Base-by-base conservation (phyloP, 2,888 invertebrate species). In the Netelia fuscicornis region DNA sequence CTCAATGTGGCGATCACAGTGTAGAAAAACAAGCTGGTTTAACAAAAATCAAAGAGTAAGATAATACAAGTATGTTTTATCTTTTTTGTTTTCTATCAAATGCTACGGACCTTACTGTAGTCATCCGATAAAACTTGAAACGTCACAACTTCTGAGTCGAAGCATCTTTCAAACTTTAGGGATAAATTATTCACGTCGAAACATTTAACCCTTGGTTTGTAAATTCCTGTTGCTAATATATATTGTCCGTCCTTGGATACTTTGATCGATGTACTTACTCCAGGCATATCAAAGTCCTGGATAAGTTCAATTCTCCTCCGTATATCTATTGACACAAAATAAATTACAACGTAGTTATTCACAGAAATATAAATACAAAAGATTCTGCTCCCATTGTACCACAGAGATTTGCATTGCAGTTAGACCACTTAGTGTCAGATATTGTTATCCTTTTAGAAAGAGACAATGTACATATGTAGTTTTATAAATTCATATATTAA, bases 211-310 rank as follows among this genome's bases (percentile, higher is more conserved):
- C 98, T 95, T 0, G 99, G 99, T 92, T 99, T 99, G 93, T 99
- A 99, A 86, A 97, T 97, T 68, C 99, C 99, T 52, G 99, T 97
- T 1, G 98, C 97, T 92, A 99, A 95, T 85, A 99, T 96, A 92
- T 97, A 99, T 87, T 99, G 97, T 20, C 98, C 97, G 95, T 99
- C 99, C 89, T 96, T 97, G 9, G 99, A 98, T 86, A 98, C 95
- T 90, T 96, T 95, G 30, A 99, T 95, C 74, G 96, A 96, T 20
- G 97, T 97, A 91, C 98, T 98, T 0, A 99, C 96, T 70, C 97
- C 98, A 37, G 99, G 99, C 99, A 99, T 99, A 89, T 99, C 98
- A 95, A 99, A 99, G 92, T 99, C 99, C 94, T 99, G 99, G 88
- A 99, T 98, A 60, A 99, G 96, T 94, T 99, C 98, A 89, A 99